These are phyloP conservation scores for Dicyrtoma fusca DNA, from an alignment of 2,888 invertebrate genomes.

Conservation along the genomic window DNA sequence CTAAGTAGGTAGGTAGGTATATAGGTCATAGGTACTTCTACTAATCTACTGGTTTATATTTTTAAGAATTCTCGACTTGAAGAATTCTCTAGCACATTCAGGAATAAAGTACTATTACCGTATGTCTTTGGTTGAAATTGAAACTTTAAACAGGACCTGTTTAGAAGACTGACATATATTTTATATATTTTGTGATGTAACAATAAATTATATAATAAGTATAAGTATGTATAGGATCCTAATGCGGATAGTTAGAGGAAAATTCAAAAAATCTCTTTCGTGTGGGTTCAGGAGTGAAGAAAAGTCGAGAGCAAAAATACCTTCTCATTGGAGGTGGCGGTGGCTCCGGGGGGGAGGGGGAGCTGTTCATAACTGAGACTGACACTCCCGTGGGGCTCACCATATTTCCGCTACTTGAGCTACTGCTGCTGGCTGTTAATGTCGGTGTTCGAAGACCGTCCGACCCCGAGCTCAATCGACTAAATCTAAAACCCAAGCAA, in stretches of 20 bases:
- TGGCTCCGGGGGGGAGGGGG: conserved; percentile 54
- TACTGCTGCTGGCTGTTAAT: conserved; percentile 47
- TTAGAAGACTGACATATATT: too few species aligned
- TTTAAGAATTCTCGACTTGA: too few species aligned
- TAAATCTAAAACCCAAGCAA: conserved; percentile 35
- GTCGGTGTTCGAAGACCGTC: conserved; percentile 49
- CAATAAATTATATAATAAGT: too few species aligned
- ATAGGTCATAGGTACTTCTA: too few species aligned
- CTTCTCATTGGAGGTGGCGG: conserved; percentile 57
- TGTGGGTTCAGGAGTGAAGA: conserved; percentile 57
- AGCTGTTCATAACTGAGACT: conserved; percentile 47
- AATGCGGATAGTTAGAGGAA: conserved; percentile 40
- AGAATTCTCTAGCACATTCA: too few species aligned
- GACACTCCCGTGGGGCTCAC: conserved; percentile 52
- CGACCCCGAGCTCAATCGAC: conserved; percentile 34
- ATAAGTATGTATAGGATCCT: not conserved
- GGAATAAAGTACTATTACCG: too few species aligned
- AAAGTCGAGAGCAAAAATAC: conserved; percentile 57
- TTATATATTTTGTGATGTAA: too few species aligned
- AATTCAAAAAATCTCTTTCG: conserved; percentile 55
- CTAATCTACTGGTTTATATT: too few species aligned
- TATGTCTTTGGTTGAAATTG: too few species aligned
- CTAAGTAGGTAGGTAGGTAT: too few species aligned
- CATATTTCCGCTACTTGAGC: conserved; percentile 52
- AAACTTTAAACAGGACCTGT: too few species aligned